A percentile compares a stretch with the other conserved stretches of the same genome.
phyloP scores from a whole-genome alignment of 2,888 invertebrate species.

The Germaria angustata region DNA sequence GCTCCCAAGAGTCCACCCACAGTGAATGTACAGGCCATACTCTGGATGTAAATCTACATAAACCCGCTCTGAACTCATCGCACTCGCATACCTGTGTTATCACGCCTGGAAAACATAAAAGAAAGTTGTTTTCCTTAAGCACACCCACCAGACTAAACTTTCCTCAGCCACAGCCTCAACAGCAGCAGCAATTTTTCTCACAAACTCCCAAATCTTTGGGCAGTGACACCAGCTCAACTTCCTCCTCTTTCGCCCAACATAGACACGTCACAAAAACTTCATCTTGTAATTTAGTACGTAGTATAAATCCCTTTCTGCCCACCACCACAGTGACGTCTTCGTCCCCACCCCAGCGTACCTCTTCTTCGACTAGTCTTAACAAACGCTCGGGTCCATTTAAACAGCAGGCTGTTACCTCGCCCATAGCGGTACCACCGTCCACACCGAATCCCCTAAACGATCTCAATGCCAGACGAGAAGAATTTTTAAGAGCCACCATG shows the following conservation, averaged over 20 bases:
- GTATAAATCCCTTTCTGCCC: slow-evolving; percentile 77
- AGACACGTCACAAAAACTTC: slow-evolving; percentile 66
- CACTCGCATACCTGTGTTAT: slow-evolving; percentile 61
- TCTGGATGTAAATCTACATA: slow-evolving; percentile 15
- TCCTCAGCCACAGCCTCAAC: slow-evolving; percentile 63
- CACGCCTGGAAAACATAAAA: slow-evolving; percentile 76
- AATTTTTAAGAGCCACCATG: slow-evolving; percentile 87
- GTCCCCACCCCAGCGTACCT: slow-evolving; percentile 60
- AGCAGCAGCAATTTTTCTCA: not conserved
- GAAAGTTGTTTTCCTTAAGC: slow-evolving; percentile 76
- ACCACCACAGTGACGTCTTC: slow-evolving; percentile 57
- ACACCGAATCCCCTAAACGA: slow-evolving; percentile 68
- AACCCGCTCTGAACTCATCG: not conserved
- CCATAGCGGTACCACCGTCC: slow-evolving; percentile 51
- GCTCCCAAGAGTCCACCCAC: slow-evolving; percentile 75
- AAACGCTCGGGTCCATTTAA: slow-evolving; percentile 71
- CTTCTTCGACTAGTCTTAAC: slow-evolving; percentile 67
- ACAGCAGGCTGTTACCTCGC: slow-evolving; percentile 68
- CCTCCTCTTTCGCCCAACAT: slow-evolving; percentile 55
- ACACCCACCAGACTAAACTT: slow-evolving; percentile 74
- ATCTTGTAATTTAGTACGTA: slow-evolving; percentile 72
- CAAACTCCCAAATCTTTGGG: slow-evolving; percentile 9
- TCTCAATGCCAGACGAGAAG: slow-evolving; percentile 82
- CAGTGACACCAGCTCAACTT: slow-evolving; percentile 18
- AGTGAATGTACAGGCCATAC: slow-evolving; percentile 69